Base-by-base conservation (phyloP, 2,113 vertebrate genomes). In the Thomomys bottae region DNA sequence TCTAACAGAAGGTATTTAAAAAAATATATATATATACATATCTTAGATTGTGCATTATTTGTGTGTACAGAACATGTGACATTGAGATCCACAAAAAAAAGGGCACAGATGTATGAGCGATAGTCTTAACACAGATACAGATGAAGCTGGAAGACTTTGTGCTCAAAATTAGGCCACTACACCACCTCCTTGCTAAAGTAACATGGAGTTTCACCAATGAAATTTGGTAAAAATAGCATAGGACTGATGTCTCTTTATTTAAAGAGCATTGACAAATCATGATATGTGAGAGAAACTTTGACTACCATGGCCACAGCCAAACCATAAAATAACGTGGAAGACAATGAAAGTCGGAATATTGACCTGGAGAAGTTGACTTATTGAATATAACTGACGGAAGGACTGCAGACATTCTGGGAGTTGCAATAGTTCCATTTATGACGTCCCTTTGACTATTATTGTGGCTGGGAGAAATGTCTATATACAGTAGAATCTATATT, bases 1-100 rank as follows among this genome's bases (percentile, higher is more conserved):
- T 87, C 49, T 72, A 84, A 81, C 11, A 32, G 23, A 72, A 87
- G 77, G 30, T 30, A 79, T n/a, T 87, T 90, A 77, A 23, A 93
- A 82, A 87, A 79, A 79, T n/a, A n/a, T n/a, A n/a, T n/a, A n/a
- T n/a, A n/a, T n/a, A n/a, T n/a, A n/a, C n/a, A 61, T 61, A 28
- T 12, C 40, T 82, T 20, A 77, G 63, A 34, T 30, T 71, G 0
- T 68, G 23, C 34, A 80, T 70, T 72, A 34, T 10, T 26, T 82
- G 61, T 0, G 0, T 34, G 42, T 28, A 81, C 63, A 54, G 70
- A 40, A 83, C 49, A 2, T 66, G 54, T 85, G 57, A 54, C 32
- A 57, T 0, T 4, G 15, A 76, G 38, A 63, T 3, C 24, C 9
- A 63, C 15, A 34, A 23, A 49, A 8, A 67, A 34, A 5, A 14